Conservation (phyloP, 2,888 invertebrate species). For the Parthenolecanium corni region DNA sequence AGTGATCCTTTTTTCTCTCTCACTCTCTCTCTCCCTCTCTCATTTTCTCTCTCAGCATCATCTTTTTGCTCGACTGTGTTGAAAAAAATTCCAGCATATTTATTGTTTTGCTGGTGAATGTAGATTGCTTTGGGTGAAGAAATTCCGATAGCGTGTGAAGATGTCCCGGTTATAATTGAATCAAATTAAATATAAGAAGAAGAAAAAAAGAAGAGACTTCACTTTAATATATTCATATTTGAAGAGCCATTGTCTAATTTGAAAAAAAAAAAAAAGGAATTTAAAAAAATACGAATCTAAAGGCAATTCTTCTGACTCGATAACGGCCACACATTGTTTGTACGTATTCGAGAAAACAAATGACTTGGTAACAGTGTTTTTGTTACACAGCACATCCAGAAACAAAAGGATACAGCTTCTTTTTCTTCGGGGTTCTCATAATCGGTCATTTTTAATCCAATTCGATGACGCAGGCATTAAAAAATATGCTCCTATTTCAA, state of each 20-base stretch:
- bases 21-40: too few species aligned
- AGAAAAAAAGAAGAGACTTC: too few species aligned
- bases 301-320: constrained; percentile 17
- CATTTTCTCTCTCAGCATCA: too few species aligned
- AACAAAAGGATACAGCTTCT: constrained; percentile 14
- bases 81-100: neutral
- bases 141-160: constrained; percentile 24
- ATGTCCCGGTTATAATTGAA: constrained; percentile 27
- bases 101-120: constrained; percentile 19
- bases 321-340: constrained; percentile 25
- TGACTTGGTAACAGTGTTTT: constrained; percentile 25
- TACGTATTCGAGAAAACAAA: constrained; percentile 20
- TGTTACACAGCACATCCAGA: constrained; percentile 9
- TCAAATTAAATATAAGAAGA: constrained; percentile 13
- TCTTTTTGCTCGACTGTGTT: too few species aligned
- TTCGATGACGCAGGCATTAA: neutral
- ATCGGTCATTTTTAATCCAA: constrained; percentile 22
- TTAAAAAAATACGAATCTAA: constrained; percentile 17
- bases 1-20: too few species aligned
- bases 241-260: constrained; percentile 27
- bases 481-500: constrained; percentile 6
- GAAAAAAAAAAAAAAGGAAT: too few species aligned
- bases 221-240: constrained; percentile 27
- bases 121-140: constrained; percentile 26
- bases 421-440: constrained; percentile 21